Evolutionary conservation across 2,888 invertebrate species (phyloP).

Genomic region (Seira ritae): DNA sequence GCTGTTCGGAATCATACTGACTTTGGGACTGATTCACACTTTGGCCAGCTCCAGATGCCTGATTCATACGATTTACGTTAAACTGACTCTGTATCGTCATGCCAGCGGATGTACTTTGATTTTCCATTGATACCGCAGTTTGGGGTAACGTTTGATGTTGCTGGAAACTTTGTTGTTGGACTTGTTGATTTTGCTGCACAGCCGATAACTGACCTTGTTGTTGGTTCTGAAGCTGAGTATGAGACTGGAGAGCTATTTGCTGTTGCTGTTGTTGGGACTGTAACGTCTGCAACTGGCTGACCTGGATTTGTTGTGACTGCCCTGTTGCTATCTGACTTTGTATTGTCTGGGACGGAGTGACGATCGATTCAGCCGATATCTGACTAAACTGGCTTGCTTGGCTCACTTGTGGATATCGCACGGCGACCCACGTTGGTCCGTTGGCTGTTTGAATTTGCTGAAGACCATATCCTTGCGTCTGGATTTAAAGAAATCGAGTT

Average conservation of each 20-base stretch:
- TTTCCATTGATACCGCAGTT: slow-evolving; percentile 33
- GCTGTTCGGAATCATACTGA: slow-evolving; percentile 48
- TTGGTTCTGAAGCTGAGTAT: slow-evolving; percentile 27
- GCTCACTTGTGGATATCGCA: slow-evolving; percentile 73
- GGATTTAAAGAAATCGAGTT: background rate
- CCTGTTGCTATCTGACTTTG: slow-evolving; percentile 43
- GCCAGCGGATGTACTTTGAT: slow-evolving; percentile 19
- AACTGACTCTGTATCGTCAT: slow-evolving; percentile 34
- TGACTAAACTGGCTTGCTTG: slow-evolving; percentile 62
- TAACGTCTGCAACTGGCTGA: slow-evolving; percentile 48
- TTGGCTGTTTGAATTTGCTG: slow-evolving; percentile 78
- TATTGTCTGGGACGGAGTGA: slow-evolving; percentile 34
- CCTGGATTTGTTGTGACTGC: slow-evolving; percentile 48
- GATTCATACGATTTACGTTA: slow-evolving; percentile 16
- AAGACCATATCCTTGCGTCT: slow-evolving; percentile 72
- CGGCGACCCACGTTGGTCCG: slow-evolving; percentile 77
- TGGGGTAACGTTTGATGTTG: slow-evolving; percentile 8
- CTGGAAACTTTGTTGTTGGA: slow-evolving; percentile 35
- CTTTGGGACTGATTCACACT: slow-evolving; percentile 30
- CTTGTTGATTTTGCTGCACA: slow-evolving; percentile 6
- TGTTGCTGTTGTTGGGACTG: slow-evolving; percentile 49
- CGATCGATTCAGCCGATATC: slow-evolving; percentile 47
- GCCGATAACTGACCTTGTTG: slow-evolving; percentile 47
- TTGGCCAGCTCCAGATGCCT: background rate
- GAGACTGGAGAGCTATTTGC: slow-evolving; percentile 24